Evolutionary conservation across 1,140 invertebrate species (phyloP).

Genomic region (Drosophila lini): DNA sequence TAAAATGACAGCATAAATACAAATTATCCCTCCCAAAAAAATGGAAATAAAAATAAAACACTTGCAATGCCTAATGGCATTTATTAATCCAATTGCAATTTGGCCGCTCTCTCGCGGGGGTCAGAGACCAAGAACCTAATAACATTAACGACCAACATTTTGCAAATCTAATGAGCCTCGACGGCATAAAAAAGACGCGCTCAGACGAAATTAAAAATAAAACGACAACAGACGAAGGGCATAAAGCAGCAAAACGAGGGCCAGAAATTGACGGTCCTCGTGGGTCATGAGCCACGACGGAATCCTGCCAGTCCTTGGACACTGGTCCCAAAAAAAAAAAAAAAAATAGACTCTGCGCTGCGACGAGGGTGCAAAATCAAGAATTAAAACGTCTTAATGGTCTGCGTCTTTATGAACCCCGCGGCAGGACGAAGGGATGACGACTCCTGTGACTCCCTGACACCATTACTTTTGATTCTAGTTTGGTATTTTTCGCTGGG

Average conservation of each 20-base stretch:
- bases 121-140: constrained; percentile 63
- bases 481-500: constrained; percentile 6
- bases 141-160: constrained; percentile 83
- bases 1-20: constrained; percentile 72
- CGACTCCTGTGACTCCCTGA: constrained; percentile 21
- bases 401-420: constrained; percentile 71
- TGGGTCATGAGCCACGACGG: constrained; percentile 53
- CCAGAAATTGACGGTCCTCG: constrained; percentile 67
- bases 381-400: constrained; percentile 83
- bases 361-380: constrained; percentile 79
- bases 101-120: constrained; percentile 7
- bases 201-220: constrained; percentile 74
- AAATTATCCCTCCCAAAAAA: constrained; percentile 52
- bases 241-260: constrained; percentile 37
- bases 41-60: constrained; percentile 73
- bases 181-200: constrained; percentile 76
- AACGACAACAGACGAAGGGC: constrained; percentile 44
- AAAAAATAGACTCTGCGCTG: neutral
- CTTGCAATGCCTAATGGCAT: constrained; percentile 73
- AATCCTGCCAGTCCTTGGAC: constrained; percentile 24
- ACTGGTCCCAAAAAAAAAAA: constrained; percentile 8
- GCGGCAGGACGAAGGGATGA: constrained; percentile 11
- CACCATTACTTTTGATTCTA: constrained; percentile 30
- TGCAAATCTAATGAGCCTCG: constrained; percentile 83
- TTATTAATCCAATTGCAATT: constrained; percentile 81